Percentiles rank a stretch among this genome's conserved stretches.
Evolutionary conservation across 2,113 vertebrate species (phyloP).

Genomic region (Ciconia boyciana): DNA sequence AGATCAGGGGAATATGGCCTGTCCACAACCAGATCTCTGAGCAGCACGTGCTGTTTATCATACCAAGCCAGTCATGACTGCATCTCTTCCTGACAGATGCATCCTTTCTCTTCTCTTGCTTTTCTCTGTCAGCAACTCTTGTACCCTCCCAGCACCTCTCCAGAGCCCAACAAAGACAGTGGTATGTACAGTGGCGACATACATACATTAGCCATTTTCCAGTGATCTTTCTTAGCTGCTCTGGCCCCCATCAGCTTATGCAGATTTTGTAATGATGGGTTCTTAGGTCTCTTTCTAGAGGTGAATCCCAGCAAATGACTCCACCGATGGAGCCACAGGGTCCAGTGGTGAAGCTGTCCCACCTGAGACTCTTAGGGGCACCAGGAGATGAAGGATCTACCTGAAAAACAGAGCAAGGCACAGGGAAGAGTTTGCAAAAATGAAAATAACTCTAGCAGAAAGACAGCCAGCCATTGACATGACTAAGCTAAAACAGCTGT

Average conservation of each 20-base stretch:
- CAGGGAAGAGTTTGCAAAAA: not conserved
- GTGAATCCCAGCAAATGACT: not conserved
- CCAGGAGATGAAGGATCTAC: not conserved
- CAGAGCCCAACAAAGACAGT: not conserved
- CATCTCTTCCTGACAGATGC: not conserved
- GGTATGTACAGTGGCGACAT: not conserved
- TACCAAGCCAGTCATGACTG: not conserved
- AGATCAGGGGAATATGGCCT: not conserved
- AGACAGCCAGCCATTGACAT: not conserved
- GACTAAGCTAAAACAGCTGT: not conserved
- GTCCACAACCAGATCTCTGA: not conserved
- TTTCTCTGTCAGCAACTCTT: not conserved
- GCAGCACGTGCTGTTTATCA: not conserved
- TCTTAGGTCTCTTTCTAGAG: not conserved
- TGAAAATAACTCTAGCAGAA: not conserved
- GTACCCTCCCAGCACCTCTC: not conserved
- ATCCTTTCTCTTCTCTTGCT: not conserved
- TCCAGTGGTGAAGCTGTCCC: not conserved
- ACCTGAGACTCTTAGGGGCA: not conserved
- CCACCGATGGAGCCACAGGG: fast-evolving
- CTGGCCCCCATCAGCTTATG: not conserved
- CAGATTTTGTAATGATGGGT: not conserved
- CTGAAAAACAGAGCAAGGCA: not conserved
- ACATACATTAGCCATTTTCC: not conserved
- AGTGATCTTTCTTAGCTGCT: not conserved